Conservation (phyloP, 2,888 invertebrate species). For the Stenodema calcarata region DNA sequence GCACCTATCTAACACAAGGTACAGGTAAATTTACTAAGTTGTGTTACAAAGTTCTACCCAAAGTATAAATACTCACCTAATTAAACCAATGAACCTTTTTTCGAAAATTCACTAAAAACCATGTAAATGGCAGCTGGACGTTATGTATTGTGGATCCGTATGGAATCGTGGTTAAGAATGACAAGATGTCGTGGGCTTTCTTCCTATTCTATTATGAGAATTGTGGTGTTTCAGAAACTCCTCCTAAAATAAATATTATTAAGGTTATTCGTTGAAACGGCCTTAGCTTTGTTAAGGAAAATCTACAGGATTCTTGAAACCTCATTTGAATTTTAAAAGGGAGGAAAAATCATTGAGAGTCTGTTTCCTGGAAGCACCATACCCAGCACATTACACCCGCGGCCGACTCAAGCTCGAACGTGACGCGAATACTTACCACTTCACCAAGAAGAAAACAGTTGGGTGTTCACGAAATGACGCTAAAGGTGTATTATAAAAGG, state of each 20-base stretch:
- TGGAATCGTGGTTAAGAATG: too few species aligned
- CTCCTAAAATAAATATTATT: background rate
- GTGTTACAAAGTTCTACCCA: too few species aligned
- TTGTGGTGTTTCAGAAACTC: background rate
- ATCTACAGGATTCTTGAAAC: background rate
- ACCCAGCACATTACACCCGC: background rate
- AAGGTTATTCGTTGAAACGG: background rate
- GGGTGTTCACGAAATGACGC: background rate
- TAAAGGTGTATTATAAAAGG: background rate
- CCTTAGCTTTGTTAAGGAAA: background rate
- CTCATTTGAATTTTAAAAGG: background rate
- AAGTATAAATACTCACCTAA: too few species aligned
- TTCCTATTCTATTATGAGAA: too few species aligned
- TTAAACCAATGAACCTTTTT: too few species aligned
- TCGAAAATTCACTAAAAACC: too few species aligned
- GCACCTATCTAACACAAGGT: too few species aligned
- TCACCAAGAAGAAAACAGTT: background rate
- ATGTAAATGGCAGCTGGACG: too few species aligned
- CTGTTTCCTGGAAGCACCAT: background rate
- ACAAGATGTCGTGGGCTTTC: too few species aligned
- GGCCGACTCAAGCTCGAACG: background rate
- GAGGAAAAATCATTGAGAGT: background rate
- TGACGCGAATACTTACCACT: background rate
- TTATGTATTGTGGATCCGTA: too few species aligned
- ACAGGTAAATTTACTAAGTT: too few species aligned